Evolutionary conservation across 2,888 invertebrate species (phyloP).

Genomic region (Synergus itoensis): DNA sequence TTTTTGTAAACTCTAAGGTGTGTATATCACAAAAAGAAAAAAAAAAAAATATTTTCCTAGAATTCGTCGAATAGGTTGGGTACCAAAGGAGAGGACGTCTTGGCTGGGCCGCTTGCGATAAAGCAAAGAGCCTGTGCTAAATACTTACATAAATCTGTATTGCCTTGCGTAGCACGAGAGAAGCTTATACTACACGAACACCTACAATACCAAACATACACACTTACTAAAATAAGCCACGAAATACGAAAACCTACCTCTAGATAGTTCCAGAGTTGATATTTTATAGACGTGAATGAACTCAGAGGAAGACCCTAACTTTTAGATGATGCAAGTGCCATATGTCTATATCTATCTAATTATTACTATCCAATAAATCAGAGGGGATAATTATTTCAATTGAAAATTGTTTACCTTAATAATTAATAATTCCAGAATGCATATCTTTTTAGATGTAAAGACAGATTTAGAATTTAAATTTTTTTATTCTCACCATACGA

Average conservation of each 20-base stretch:
- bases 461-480: too few relatives aligned
- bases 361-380: background rate
- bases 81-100: slow-evolving; percentile 61
- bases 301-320: slow-evolving; percentile 16
- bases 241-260: slow-evolving; percentile 41
- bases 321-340: background rate
- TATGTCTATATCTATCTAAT: background rate
- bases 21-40: slow-evolving; percentile 5
- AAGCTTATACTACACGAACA: slow-evolving; percentile 70
- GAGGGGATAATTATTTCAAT: too few relatives aligned
- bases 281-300: slow-evolving; percentile 40
- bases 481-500: too few relatives aligned
- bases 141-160: slow-evolving; percentile 79
- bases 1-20: background rate
- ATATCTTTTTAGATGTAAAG: too few relatives aligned
- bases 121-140: slow-evolving; percentile 77
- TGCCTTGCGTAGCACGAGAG: slow-evolving; percentile 74
- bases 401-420: too few relatives aligned
- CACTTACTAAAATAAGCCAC: slow-evolving; percentile 47
- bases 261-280: slow-evolving; percentile 28
- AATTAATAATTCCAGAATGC: too few relatives aligned
- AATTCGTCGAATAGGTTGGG: slow-evolving; percentile 20
- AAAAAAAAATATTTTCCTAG: background rate
- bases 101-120: slow-evolving; percentile 77
- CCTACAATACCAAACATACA: slow-evolving; percentile 51